Evolutionary conservation across 2,888 invertebrate genomes (phyloP).

Genomic region (Meganola albula): DNA sequence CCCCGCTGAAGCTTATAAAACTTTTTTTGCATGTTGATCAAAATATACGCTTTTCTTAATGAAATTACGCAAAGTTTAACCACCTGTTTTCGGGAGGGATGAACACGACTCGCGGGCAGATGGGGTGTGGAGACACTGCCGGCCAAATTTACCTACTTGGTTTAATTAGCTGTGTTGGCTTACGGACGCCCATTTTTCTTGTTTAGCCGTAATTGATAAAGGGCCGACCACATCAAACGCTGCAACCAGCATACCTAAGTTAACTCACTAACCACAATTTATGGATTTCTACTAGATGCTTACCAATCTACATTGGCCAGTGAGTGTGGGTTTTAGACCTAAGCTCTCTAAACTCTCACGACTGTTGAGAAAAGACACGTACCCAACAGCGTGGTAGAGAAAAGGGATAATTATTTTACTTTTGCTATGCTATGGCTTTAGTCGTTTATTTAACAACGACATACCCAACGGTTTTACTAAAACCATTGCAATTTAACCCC

Average conservation of each 20-base stretch:
- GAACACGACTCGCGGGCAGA: constrained; percentile 25
- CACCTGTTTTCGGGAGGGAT: constrained; percentile 55
- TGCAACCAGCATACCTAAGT: constrained; percentile 31
- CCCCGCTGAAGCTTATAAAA: constrained; percentile 38
- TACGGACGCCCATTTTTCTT: constrained; percentile 71
- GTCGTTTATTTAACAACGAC: no score
- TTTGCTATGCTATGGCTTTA: no score
- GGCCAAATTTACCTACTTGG: constrained; percentile 68
- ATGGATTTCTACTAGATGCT: no score
- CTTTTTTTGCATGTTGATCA: constrained; percentile 50
- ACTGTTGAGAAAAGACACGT: no score
- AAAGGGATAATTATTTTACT: no score
- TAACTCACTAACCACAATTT: constrained; percentile 24
- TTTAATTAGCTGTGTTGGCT: constrained; percentile 72
- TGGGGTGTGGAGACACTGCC: constrained; percentile 43
- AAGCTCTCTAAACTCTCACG: no score
- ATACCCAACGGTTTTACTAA: no score
- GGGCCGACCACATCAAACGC: constrained; percentile 49
- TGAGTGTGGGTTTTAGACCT: no score
- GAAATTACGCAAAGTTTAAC: constrained; percentile 63
- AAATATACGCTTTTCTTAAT: constrained; percentile 58
- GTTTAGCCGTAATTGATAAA: constrained; percentile 74
- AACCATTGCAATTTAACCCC: no score
- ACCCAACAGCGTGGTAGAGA: no score
- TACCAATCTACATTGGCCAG: no score